phyloP scores from a whole-genome alignment of 2,113 vertebrate genomes.

The Triplophysa siluroides region DNA sequence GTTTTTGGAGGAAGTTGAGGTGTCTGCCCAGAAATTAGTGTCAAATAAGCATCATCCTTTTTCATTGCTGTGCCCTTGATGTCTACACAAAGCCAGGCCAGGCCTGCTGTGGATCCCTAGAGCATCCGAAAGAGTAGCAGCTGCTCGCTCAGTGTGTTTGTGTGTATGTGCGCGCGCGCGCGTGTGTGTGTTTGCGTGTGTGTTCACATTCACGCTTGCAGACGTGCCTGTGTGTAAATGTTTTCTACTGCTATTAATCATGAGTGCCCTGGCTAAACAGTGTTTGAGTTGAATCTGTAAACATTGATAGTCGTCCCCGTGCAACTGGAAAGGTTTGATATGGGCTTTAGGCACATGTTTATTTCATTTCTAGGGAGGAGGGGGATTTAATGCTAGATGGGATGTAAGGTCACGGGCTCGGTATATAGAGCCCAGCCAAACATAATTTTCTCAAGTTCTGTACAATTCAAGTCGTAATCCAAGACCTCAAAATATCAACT shows the following conservation, averaged over 20 bases:
- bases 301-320: constrained; percentile 75
- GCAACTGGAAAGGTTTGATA: constrained; percentile 79
- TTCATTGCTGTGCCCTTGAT: constrained; percentile 80
- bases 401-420: constrained; percentile 59
- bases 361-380: constrained; percentile 41
- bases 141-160: constrained; percentile 59
- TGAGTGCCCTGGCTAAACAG: constrained; percentile 68
- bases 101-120: constrained; percentile 83
- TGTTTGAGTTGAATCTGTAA: constrained; percentile 75
- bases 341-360: constrained; percentile 77
- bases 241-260: constrained; percentile 57
- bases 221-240: constrained; percentile 18
- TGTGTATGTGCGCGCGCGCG: background rate
- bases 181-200: background rate
- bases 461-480: background rate
- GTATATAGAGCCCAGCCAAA: constrained; percentile 5
- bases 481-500: background rate
- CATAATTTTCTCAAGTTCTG: background rate
- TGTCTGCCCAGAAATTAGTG: constrained; percentile 18
- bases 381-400: constrained; percentile 66
- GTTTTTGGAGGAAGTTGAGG: background rate
- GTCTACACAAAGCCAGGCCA: constrained; percentile 79
- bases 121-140: constrained; percentile 84
- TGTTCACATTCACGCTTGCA: constrained; percentile 19
- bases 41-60: constrained; percentile 55